Evolutionary conservation across 2,797 vertebrate species (phyloP), one percentile per base, ranked within the genome.

Genomic region (Varecia variegata): DNA sequence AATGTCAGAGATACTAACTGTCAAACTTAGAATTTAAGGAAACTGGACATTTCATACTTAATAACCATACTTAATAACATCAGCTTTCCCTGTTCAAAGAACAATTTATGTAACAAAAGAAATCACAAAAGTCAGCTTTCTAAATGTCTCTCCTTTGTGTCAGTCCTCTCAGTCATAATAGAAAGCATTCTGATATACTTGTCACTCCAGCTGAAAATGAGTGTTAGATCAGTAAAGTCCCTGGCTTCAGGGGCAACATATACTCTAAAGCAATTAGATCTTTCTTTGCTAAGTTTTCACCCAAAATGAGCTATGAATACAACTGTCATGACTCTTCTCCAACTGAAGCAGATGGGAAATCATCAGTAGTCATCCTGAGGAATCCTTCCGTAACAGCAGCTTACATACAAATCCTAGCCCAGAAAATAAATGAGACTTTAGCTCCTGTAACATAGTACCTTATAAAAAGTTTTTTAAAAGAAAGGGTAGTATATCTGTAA

Each of bases 361-460:
- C 79, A 83, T 38, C 18, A 68, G 62, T 11, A 40, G 35, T 32
- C 90, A 73, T n/a, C 9, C 56, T 30, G 17, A 89, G 47, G 58
- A n/a, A 76, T 67, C 60, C 47, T 86, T 77, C 80, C 21, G n/a
- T 7, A 52, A 82, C 6, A 35, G 47, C 23, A 35, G 6, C 11
- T 5, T 50, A 13, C 15, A 43, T 20, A 68, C 50, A 95, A 60
- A 81, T 30, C 47, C 23, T 50, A 74, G 58, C 25, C 25, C 27
- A 84, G 45, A 95, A 96, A 89, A 92, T 32, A 80, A 93, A 50
- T 23, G 45, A 35, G 40, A 65, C 47, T 88, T 68, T 27, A 90
- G 60, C 82, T 88, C 25, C 52, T 71, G 7, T 25, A 83, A 56
- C 38, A 68, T 4, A 7, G 30, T 90, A 80, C 3, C 25, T 93